Base-by-base conservation (phyloP, 2,888 invertebrate genomes). In the Alentia gelatinosa region DNA sequence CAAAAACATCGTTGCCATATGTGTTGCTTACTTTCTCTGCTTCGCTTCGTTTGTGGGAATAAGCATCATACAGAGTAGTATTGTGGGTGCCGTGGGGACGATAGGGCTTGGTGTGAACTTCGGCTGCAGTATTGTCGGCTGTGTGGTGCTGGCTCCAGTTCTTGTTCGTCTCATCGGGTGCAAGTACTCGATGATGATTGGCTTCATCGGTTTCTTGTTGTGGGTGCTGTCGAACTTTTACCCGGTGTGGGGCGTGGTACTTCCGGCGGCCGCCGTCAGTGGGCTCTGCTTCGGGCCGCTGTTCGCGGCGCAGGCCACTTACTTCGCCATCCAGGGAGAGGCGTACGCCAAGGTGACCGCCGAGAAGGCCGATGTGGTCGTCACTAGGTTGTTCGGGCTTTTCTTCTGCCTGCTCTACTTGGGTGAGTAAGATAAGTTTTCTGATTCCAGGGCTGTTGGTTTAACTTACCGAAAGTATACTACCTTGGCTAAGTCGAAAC, bases 191-290 rank as follows among this genome's bases (percentile, higher is more conserved):
- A 90, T 90, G 79, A 37, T 90, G 47, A 33, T 90, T 0, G 42
- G 90, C 26, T 79, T 90, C 40, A 12, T 83, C 12, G 79, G 75
- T n/a, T 90, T 90, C 39, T 30, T 83, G 26, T 23, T 63, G 40
- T 90, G 90, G 90, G 39, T 90, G 90, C 23, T 79, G 26, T 50
- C 90, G 5, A 90, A 90, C 83, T 90, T 47, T 83, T 68, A 90
- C 83, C 56, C 63, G 1, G 30, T 19, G 37, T 79, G 47, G 79
- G 50, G 40, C 30, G 56, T 63, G 19, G 79, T 90, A 4, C 1
- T 90, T 3, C 90, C 90, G 1, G 79, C 90, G 3, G 35, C 90
- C 1, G 39, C 68, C 3, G 40, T 83, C 37, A 90, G 56, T 47
- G 90, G 90, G 1, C 23, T 90, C 19, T 63, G 40, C 79, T 42